Conservation (phyloP, 2,797 vertebrate species). For the Enteromius viviparus region DNA sequence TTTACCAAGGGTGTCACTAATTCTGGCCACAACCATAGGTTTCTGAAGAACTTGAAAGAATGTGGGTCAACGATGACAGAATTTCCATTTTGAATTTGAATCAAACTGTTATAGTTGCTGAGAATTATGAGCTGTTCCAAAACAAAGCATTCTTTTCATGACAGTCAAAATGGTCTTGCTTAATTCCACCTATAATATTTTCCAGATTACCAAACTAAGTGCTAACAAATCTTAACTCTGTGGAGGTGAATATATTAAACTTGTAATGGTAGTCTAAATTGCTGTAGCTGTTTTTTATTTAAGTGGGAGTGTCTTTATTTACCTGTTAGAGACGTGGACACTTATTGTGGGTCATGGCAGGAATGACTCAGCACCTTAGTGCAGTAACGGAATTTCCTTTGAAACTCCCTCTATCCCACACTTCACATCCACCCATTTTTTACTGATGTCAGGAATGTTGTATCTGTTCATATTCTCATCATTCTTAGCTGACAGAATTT, state of each 20-base stretch:
- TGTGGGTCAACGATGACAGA: neutral
- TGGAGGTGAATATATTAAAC: conserved; percentile 21
- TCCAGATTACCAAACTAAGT: neutral
- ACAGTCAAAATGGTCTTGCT: neutral
- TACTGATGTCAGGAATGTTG: conserved; percentile 10
- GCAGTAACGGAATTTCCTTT: conserved; percentile 26
- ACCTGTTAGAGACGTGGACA: conserved; percentile 39
- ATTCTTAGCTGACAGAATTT: neutral
- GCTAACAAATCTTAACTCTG: neutral
- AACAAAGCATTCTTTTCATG: neutral
- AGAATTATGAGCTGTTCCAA: neutral
- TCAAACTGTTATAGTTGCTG: neutral
- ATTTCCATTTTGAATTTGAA: neutral
- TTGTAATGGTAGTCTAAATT: conserved; percentile 1
- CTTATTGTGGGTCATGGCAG: conserved; percentile 29
- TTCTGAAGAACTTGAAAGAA: neutral
- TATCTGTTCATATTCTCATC: neutral
- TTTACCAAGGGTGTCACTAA: neutral
- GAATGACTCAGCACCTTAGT: conserved; percentile 51
- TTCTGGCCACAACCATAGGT: neutral
- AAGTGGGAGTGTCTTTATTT: conserved; percentile 55
- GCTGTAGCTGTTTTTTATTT: neutral
- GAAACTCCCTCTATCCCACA: conserved; percentile 10
- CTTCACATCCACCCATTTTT: conserved; percentile 12
- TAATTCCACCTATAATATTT: neutral